Conservation (phyloP, 2,113 vertebrate species). For the Syngnathus typhle region DNA sequence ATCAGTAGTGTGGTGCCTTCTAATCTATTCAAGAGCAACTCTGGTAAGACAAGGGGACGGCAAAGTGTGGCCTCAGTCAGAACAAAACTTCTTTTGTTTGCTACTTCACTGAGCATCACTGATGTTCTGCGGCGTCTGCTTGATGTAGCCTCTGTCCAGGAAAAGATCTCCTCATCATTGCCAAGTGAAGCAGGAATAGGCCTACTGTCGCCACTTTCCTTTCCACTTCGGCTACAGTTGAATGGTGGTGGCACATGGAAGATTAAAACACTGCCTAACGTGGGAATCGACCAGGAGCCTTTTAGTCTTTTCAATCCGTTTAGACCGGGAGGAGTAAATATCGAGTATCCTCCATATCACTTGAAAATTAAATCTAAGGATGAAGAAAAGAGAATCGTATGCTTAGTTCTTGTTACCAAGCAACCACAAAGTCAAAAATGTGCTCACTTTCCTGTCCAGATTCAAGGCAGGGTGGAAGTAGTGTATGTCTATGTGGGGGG, state of each 20-base stretch:
- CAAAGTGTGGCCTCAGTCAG: constrained; percentile 48
- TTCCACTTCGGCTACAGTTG: constrained; percentile 18
- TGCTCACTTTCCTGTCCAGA: constrained; percentile 37
- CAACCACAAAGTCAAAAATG: constrained; percentile 57
- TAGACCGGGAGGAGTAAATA: constrained; percentile 15
- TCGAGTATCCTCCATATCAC: constrained; percentile 28
- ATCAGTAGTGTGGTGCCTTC: constrained; percentile 9
- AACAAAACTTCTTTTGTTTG: constrained; percentile 59
- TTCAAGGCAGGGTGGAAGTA: constrained; percentile 36
- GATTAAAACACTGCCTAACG: constrained; percentile 21
- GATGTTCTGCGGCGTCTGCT: constrained; percentile 41
- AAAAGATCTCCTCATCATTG: constrained; percentile 44
- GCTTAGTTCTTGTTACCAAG: constrained; percentile 63
- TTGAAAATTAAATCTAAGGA: constrained; percentile 52
- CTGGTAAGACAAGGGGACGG: constrained; percentile 33
- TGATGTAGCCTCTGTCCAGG: constrained; percentile 27
- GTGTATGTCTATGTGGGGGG: constrained; percentile 5
- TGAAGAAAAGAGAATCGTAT: constrained; percentile 31
- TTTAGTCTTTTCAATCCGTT: constrained; percentile 5
- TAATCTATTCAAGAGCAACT: constrained; percentile 45
- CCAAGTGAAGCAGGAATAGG: constrained; percentile 11
- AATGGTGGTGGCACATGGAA: constrained; percentile 8
- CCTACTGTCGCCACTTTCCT: constrained; percentile 14
- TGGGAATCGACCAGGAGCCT: constrained; percentile 6
- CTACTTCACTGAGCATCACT: constrained; percentile 39